These are phyloP conservation scores for Diabrotica balteata DNA, from an alignment of 2,888 invertebrate species.

Conservation along the genomic window DNA sequence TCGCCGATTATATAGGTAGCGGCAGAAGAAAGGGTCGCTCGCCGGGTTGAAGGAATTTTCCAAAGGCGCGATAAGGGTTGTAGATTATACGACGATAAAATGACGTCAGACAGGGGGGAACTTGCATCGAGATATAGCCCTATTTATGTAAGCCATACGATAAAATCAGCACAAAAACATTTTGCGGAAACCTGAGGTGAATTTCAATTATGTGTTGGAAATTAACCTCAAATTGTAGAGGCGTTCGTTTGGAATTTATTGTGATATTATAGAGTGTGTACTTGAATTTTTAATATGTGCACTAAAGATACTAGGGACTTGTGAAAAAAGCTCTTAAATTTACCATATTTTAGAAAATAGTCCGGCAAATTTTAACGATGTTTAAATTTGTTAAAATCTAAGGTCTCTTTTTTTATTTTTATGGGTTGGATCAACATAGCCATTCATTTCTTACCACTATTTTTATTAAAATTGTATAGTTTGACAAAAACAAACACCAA, in stretches of 20 bases:
- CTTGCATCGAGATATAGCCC: conserved; percentile 15
- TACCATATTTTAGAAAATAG: too few relatives aligned
- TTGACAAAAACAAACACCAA: too few relatives aligned
- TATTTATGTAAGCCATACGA: conserved; percentile 25
- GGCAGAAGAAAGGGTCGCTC: background rate
- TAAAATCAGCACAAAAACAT: conserved; percentile 25
- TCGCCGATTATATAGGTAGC: conserved; percentile 1
- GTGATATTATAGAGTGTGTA: too few relatives aligned
- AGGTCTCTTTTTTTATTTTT: too few relatives aligned
- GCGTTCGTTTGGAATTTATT: background rate
- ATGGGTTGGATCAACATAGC: too few relatives aligned
- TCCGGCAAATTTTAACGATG: too few relatives aligned
- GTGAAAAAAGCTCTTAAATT: too few relatives aligned
- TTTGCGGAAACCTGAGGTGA: conserved; percentile 18
- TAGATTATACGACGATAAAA: conserved; percentile 21
- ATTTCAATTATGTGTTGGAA: conserved; percentile 11
- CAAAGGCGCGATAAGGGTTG: conserved; percentile 16
- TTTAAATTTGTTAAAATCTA: too few relatives aligned
- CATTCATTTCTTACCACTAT: too few relatives aligned
- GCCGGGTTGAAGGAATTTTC: conserved; percentile 8
- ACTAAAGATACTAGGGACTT: too few relatives aligned
- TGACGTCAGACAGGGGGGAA: conserved; percentile 13
- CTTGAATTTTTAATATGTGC: too few relatives aligned
- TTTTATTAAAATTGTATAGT: too few relatives aligned
- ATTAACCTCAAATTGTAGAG: conserved; percentile 9